Evolutionary conservation across 2,888 invertebrate species (phyloP), one percentile per base, ranked within the genome.

Genomic region (Embidobia sp.): DNA sequence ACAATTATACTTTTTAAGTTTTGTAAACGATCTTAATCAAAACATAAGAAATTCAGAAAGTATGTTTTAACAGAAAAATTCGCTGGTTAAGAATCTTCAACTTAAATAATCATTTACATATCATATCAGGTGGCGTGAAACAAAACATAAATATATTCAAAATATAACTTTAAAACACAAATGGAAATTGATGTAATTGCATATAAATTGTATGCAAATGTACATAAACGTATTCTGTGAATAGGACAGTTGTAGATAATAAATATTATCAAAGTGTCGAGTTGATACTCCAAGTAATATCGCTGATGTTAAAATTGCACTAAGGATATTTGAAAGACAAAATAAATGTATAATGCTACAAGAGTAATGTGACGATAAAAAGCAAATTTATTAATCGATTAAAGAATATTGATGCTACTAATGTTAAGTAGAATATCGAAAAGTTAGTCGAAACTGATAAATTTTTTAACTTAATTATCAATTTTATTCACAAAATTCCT

Each of bases 201-300:
- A 64, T 42, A 64, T 64, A 64, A 64, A 51, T 64, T 51, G 51
- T 22, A 64, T 49, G 42, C n/a, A 51, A 64, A 64, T 64, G 22
- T 42, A 22, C 22, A 42, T 64, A 49, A 64, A 64, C 33, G 42
- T 51, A 64, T 64, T 64, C 33, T 13, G 2, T 13, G 33, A 16
- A 22, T 63, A 26, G 31, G 15, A 49, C 49, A 49, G 19, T 51
- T 22, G 51, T 42, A 33, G 51, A 64, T 64, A 51, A 64, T 64
- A 64, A 64, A 64, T 48, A 64, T 51, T 64, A 22, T 19, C 49
- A 37, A 49, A 49, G 49, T 49, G 29, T 51, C 51, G 51, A 51
- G 19, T 31, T 51, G 64, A 64, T 64, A 51, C 31, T 18, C 51
- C 10, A 15, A 31, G 33, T 33, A 64, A 42, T 31, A 51, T 64